A percentile compares a stretch with the other conserved stretches of the same genome.
phyloP scores from a whole-genome alignment of 2,113 vertebrate species.

The Chrysemys picta region DNA sequence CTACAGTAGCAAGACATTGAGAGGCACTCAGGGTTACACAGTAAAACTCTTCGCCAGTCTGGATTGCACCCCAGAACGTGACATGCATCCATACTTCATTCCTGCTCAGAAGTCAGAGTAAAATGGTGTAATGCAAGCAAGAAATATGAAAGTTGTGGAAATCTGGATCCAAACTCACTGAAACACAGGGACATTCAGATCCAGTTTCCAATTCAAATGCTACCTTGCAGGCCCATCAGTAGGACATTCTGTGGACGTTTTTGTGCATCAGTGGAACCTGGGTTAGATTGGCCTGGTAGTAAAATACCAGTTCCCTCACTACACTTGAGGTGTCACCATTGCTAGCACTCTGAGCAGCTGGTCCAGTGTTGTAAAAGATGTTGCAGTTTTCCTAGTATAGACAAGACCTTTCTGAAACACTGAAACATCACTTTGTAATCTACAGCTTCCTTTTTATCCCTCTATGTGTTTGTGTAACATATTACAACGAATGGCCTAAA shows the following conservation, averaged over 20 bases:
- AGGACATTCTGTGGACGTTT: neutral
- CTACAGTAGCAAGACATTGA: neutral
- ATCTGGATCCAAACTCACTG: slow-evolving; percentile 15
- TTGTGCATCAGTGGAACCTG: neutral
- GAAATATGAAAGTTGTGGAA: neutral
- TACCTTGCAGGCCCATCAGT: neutral
- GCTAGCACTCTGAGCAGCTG: slow-evolving; percentile 19
- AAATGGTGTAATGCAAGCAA: neutral
- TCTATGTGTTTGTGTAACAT: neutral
- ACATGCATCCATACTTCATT: neutral
- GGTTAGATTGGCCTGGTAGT: neutral
- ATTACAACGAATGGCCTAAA: neutral
- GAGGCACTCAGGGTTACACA: neutral
- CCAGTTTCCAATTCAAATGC: neutral
- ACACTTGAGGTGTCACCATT: neutral
- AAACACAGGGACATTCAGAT: neutral
- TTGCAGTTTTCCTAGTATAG: slow-evolving; percentile 5
- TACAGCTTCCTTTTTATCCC: slow-evolving; percentile 6
- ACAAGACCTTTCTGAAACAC: slow-evolving; percentile 20
- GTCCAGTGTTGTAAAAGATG: neutral
- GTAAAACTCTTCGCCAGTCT: neutral
- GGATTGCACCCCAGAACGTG: neutral
- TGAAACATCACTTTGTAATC: neutral
- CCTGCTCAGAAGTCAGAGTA: neutral
- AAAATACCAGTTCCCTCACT: neutral